Percentiles rank a stretch among this genome's conserved stretches.
Conservation (phyloP, 1,140 invertebrate genomes). For the Glomeris maerens region DNA sequence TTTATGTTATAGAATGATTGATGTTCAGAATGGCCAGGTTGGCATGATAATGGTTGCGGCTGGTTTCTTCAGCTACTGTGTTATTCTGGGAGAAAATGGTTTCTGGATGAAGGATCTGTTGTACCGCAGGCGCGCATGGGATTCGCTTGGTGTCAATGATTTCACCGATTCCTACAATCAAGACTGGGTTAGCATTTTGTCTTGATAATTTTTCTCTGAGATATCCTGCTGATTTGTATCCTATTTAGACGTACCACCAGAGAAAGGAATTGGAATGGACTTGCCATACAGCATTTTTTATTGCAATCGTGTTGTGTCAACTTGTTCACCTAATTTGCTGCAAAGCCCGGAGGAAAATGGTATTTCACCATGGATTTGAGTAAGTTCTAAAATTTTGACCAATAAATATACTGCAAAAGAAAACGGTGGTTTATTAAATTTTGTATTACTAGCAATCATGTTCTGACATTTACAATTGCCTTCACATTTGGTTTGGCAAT, state of each 20-base stretch:
- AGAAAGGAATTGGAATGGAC: slow-evolving; percentile 49
- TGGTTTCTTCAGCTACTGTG: slow-evolving; percentile 42
- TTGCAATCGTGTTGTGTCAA: slow-evolving; percentile 52
- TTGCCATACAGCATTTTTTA: slow-evolving; percentile 51
- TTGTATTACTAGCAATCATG: slow-evolving; percentile 33
- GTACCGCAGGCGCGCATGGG: slow-evolving; percentile 39
- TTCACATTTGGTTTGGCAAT: slow-evolving; percentile 54
- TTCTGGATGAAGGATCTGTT: slow-evolving; percentile 37
- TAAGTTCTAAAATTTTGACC: slow-evolving; percentile 21
- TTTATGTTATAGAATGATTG: slow-evolving; percentile 30
- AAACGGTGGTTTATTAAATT: not conserved
- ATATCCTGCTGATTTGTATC: not conserved
- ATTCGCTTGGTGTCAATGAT: slow-evolving; percentile 40
- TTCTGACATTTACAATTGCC: slow-evolving; percentile 59
- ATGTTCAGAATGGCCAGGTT: slow-evolving; percentile 37
- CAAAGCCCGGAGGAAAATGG: slow-evolving; percentile 46
- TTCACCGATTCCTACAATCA: slow-evolving; percentile 44
- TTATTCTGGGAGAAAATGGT: slow-evolving; percentile 45
- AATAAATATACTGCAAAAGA: not conserved
- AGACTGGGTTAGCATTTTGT: slow-evolving; percentile 37
- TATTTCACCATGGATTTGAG: slow-evolving; percentile 50
- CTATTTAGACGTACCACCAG: slow-evolving; percentile 41
- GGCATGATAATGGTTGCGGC: slow-evolving; percentile 38
- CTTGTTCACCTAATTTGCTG: slow-evolving; percentile 54
- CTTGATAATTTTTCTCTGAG: not conserved